phyloP scores from a whole-genome alignment of 2,113 vertebrate species.

The Dasypus novemcinctus region DNA sequence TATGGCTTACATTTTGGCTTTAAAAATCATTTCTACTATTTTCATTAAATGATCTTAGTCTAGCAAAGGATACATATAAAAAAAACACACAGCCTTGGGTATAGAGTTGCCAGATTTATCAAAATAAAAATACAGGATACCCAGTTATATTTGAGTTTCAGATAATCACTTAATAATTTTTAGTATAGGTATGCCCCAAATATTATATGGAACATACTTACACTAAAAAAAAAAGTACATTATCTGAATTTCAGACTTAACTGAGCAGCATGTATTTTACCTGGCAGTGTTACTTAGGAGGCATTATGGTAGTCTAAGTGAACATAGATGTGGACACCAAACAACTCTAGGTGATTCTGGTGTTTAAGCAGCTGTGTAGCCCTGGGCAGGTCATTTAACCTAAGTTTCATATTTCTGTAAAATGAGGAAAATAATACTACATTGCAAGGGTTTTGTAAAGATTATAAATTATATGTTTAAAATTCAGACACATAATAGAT shows the following conservation, averaged over 20 bases:
- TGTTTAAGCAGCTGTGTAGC: neutral
- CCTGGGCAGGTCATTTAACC: conserved; percentile 8
- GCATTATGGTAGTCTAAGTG: neutral
- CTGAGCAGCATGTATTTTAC: neutral
- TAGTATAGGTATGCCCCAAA: neutral
- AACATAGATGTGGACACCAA: neutral
- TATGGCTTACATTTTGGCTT: neutral
- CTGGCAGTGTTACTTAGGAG: neutral
- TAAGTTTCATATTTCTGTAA: conserved; percentile 3
- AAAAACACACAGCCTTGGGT: neutral
- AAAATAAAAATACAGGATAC: conserved; percentile 5
- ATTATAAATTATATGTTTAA: neutral
- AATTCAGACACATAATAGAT: neutral
- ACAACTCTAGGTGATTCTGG: neutral
- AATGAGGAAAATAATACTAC: conserved; percentile 18
- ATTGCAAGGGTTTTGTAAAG: neutral
- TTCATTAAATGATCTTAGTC: neutral
- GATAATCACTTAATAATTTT: neutral
- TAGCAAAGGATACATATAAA: neutral
- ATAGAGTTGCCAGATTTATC: neutral
- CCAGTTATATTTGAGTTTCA: conserved; percentile 44
- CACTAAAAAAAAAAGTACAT: neutral
- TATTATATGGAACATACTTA: too few species aligned
- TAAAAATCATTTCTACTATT: neutral
- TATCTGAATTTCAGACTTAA: neutral